Base-by-base conservation (phyloP, 1,140 invertebrate species). In the Halictus rubicundus region DNA sequence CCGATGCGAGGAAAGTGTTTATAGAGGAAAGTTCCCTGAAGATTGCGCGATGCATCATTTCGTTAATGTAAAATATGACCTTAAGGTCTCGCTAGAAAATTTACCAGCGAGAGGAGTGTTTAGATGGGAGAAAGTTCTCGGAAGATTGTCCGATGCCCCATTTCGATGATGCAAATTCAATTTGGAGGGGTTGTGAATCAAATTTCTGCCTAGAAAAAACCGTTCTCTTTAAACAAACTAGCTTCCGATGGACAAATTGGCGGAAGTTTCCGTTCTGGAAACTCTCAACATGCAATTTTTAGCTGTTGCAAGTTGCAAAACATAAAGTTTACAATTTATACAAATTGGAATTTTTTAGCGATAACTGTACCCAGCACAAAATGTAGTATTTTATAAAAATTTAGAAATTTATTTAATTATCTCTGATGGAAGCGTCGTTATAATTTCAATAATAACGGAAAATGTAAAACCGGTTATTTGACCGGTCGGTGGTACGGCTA, bases 121-220 rank as follows among this genome's bases (percentile, higher is more conserved):
- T 46, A 25, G 12, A 46, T 0, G 39, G n/a, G 23, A 12, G 37
- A 66, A 25, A 46, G n/a, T 66, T 66, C n/a, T 8, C n/a, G 6
- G 39, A 46, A 23, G 63, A 65, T 42, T n/a, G 39, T 42, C 9
- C 64, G 39, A 25, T n/a, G 60, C 6, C 9, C 27, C 60, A 37
- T 63, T 63, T 32, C 60, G 39, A 46, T n/a, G 64, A 66, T 66
- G 64, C n/a, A 46, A 66, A 66, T 66, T 46, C n/a, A 66, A 66
- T 66, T 66, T 66, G n/a, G 63, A 23, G 12, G 21, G 37, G 21
- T n/a, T 9, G 37, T 23, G 39, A 46, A 52, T 52, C 64, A 23
- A 66, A 46, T 66, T 66, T 46, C 1, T 25, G 39, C 39, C 42
- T 25, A 19, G 9, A 7, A n/a, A 66, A 25, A 25, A 25, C 25